These are phyloP conservation scores for Acrossocheilus fasciatus DNA, from an alignment of 2,797 vertebrate genomes.

Conservation along the genomic window DNA sequence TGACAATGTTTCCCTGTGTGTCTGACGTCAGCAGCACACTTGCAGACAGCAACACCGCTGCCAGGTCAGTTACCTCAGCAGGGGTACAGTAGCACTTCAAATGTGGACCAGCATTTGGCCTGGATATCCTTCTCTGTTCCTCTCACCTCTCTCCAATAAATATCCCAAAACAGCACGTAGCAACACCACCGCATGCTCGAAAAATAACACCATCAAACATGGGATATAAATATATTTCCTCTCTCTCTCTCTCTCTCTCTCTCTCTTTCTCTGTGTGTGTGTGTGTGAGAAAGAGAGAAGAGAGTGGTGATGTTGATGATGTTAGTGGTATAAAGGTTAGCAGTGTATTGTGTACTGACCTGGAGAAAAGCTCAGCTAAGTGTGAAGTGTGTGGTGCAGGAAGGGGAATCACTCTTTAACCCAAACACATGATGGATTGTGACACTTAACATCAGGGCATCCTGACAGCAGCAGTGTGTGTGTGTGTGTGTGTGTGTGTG, in stretches of 20 bases:
- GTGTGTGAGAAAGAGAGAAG: slow-evolving; percentile 29
- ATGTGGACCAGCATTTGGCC: slow-evolving; percentile 61
- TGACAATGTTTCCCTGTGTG: slow-evolving; percentile 52
- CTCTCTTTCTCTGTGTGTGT: slow-evolving; percentile 39
- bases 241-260: slow-evolving; percentile 54
- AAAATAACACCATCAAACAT: slow-evolving; percentile 75
- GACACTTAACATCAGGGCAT: slow-evolving; percentile 95
- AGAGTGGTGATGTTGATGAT: slow-evolving; percentile 50
- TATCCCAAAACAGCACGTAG: slow-evolving; percentile 78
- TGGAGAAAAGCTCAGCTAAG: slow-evolving; percentile 82
- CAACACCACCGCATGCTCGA: slow-evolving; percentile 69
- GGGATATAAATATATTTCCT: slow-evolving; percentile 85
- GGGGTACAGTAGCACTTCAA: slow-evolving; percentile 60
- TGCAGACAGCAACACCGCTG: slow-evolving; percentile 39
- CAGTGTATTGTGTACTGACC: slow-evolving; percentile 80
- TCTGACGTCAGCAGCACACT: slow-evolving; percentile 55
- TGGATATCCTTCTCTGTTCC: slow-evolving; percentile 77
- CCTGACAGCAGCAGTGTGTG: slow-evolving; percentile 70
- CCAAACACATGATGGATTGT: slow-evolving; percentile 90
- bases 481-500: background rate
- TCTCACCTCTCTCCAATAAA: slow-evolving; percentile 61
- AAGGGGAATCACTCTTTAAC: slow-evolving; percentile 86
- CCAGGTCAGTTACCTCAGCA: slow-evolving; percentile 66
- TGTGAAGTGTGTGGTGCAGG: slow-evolving; percentile 82
- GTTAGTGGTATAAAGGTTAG: slow-evolving; percentile 79